Base-by-base conservation (phyloP, 2,888 invertebrate species). In the Macrostomum cliftonense region DNA sequence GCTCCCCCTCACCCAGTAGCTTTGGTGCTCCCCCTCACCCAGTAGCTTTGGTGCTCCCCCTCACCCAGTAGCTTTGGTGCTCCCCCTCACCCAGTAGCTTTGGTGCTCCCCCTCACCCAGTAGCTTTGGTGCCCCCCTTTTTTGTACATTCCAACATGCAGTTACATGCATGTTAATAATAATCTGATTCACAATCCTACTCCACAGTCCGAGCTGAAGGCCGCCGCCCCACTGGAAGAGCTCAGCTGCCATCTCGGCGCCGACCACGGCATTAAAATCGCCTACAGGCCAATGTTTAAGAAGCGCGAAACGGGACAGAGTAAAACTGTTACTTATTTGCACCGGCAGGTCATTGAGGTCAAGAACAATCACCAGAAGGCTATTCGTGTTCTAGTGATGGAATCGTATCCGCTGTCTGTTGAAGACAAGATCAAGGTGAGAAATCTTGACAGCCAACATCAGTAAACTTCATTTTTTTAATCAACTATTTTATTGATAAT, bases 361-460 rank as follows among this genome's bases (percentile, higher is more conserved):
- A 61, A 67, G 51, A 71, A 71, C 58, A 65, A 67, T 12, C 68
- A 66, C 52, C 60, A 58, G 5, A 57, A 58, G 14, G 37, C 57
- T 12, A 58, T 67, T 16, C 57, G 59, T 14, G 57, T 71, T 19
- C 58, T 59, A 7, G 57, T 71, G 1, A 59, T 57, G 39, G 71
- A 71, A 52, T 65, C 65, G 43, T 61, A 71, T 39, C 71, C 71
- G 1, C 61, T 61, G 28, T 62, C 63, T 36, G 56, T 58, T n/a
- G 70, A 70, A 49, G 70, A 71, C 12, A 68, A 69, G 53, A 64
- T 71, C 42, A 70, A 68, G 63, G 71, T 71, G 14, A 42, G 17
- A 5, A 11, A 5, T 40, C 9, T 40, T 40, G 16, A 40, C 2
- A 9, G 19, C 16, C 40, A 28, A 28, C 9, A 9, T 9, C 28